These are phyloP conservation scores for Pituophis catenifer DNA, from an alignment of 2,113 vertebrate species.

Conservation along the genomic window DNA sequence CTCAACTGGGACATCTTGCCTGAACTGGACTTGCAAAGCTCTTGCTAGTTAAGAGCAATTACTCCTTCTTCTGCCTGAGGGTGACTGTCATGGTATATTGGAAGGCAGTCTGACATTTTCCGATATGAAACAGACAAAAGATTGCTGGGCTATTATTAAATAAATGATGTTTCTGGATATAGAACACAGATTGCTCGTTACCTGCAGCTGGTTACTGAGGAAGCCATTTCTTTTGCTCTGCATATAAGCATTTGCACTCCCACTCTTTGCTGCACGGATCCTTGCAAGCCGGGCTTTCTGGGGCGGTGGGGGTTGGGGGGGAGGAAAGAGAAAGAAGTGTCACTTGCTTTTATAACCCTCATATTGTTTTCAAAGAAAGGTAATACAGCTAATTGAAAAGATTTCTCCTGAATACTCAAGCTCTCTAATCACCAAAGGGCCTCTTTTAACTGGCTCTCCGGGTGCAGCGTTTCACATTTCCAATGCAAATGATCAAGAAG, in stretches of 20 bases:
- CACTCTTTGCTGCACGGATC: conserved; percentile 92
- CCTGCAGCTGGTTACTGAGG: conserved; percentile 87
- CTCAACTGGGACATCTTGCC: not conserved
- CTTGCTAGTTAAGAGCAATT: not conserved
- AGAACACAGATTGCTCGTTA: conserved; percentile 60
- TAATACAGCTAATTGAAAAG: conserved; percentile 33
- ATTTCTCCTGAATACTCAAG: conserved; percentile 29
- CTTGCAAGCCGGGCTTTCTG: conserved; percentile 97
- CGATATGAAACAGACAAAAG: conserved; percentile 22
- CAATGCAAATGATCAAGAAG: conserved; percentile 25
- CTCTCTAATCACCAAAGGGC: not conserved
- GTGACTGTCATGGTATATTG: not conserved
- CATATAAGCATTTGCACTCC: conserved; percentile 94
- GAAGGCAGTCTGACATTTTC: conserved; percentile 10
- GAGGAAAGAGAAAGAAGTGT: conserved; percentile 53
- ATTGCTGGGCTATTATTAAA: conserved; percentile 29
- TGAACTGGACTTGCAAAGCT: not conserved
- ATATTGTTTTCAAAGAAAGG: conserved; percentile 42
- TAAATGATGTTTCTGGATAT: conserved; percentile 21
- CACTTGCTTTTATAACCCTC: conserved; percentile 13
- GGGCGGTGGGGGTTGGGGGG: conserved; percentile 29
- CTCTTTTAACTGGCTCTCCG: conserved; percentile 5
- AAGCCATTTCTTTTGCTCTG: conserved; percentile 97
- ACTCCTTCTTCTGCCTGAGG: conserved; percentile 27
- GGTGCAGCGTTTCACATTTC: conserved; percentile 22